Evolutionary conservation across 2,113 vertebrate species (phyloP).

Genomic region (Daboia siamensis): DNA sequence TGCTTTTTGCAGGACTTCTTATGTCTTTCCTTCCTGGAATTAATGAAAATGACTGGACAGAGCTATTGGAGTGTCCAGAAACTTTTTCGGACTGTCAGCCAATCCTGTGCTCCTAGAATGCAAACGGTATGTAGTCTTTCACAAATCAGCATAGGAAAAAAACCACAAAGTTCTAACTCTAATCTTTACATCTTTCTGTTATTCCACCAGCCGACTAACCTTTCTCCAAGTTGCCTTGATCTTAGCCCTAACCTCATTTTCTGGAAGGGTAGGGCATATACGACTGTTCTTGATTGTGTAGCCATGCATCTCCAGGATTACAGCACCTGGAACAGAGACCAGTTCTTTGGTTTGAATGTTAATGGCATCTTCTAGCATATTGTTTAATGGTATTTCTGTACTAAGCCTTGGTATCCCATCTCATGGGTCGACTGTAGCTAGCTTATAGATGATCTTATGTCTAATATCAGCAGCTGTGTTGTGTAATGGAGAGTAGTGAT

Average conservation of each 20-base stretch:
- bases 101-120: slow-evolving; percentile 75
- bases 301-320: background rate
- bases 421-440: background rate
- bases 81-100: slow-evolving; percentile 72
- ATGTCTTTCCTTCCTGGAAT: slow-evolving; percentile 72
- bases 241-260: background rate
- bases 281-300: background rate
- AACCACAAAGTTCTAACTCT: background rate
- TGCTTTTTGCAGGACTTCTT: slow-evolving; percentile 73
- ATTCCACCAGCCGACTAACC: background rate
- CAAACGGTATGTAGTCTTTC: slow-evolving; percentile 67
- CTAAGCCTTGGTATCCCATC: background rate
- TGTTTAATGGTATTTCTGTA: background rate
- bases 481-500: background rate
- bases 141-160: background rate
- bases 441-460: background rate
- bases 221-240: background rate
- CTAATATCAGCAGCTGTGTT: background rate
- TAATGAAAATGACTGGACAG: slow-evolving; percentile 77
- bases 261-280: background rate
- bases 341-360: background rate
- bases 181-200: background rate
- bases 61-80: slow-evolving; percentile 69
- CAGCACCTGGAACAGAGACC: background rate
- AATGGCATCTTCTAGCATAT: background rate